Evolutionary conservation across 2,888 invertebrate genomes (phyloP).

Genomic region (Oxyscelio sp.): DNA sequence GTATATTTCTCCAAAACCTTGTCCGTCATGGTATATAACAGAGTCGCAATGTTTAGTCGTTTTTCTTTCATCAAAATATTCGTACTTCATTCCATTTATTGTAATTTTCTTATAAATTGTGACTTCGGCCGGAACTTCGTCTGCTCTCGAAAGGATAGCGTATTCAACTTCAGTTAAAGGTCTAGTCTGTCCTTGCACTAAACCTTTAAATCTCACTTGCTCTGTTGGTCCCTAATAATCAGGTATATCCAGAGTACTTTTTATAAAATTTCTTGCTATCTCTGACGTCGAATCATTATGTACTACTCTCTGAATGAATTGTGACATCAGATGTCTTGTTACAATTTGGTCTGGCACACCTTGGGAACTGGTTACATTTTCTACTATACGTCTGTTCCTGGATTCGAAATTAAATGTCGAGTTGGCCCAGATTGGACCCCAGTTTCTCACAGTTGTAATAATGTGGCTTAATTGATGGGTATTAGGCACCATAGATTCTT

Average conservation of each 20-base stretch:
- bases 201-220: neutral
- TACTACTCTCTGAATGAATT: too few species aligned
- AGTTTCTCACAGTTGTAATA: neutral
- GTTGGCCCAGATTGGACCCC: conserved; percentile 9
- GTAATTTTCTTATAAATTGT: neutral
- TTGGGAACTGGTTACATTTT: conserved; percentile 14
- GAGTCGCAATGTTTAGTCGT: conserved; percentile 16
- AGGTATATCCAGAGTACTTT: neutral
- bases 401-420: conserved; percentile 5
- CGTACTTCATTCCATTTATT: conserved; percentile 3
- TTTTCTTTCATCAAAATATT: neutral
- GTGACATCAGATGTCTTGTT: too few species aligned
- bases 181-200: neutral
- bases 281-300: too few species aligned
- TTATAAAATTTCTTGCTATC: too few species aligned
- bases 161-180: neutral
- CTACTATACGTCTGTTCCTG: neutral
- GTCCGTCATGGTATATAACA: neutral
- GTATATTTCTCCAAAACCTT: conserved; percentile 19
- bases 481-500: neutral
- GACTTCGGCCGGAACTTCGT: conserved; percentile 2
- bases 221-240: neutral
- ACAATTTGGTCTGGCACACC: conserved; percentile 4
- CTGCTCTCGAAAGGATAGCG: neutral
- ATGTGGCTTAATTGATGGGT: neutral